These are phyloP conservation scores for Drosophila ezoana DNA, from an alignment of 2,888 invertebrate species.

Conservation along the genomic window DNA sequence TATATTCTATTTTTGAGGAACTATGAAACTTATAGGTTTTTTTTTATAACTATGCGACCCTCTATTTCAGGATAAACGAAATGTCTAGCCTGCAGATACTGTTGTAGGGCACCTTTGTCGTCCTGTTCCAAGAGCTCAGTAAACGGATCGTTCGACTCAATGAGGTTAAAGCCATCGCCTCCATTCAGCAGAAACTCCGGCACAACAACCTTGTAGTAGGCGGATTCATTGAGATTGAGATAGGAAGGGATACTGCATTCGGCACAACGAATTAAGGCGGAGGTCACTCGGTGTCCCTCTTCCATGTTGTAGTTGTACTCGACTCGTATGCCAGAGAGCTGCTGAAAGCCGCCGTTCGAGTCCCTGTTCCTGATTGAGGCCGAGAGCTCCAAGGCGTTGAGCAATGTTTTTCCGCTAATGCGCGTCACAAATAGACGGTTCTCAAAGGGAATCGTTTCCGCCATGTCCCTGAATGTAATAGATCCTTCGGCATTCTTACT, in stretches of 20 bases:
- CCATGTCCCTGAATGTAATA: constrained; percentile 90
- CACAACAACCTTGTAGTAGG: constrained; percentile 89
- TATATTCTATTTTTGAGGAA: neutral
- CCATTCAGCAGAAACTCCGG: constrained; percentile 89
- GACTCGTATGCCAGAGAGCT: constrained; percentile 91
- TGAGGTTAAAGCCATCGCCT: constrained; percentile 88
- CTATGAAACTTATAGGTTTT: neutral
- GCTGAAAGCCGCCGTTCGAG: constrained; percentile 91
- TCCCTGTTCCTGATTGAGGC: constrained; percentile 86
- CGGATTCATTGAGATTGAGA: constrained; percentile 86
- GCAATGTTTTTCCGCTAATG: constrained; percentile 89
- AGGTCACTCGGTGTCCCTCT: constrained; percentile 88
- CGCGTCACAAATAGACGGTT: constrained; percentile 88
- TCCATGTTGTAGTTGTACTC: constrained; percentile 88
- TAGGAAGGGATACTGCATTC: constrained; percentile 88
- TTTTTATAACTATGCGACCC: constrained; percentile 86
- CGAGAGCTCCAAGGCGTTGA: constrained; percentile 89
- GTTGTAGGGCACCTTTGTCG: constrained; percentile 86
- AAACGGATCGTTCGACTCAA: constrained; percentile 42
- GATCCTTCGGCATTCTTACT: constrained; percentile 85
- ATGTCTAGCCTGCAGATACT: constrained; percentile 87
- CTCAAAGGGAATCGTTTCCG: constrained; percentile 91
- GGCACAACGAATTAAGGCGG: constrained; percentile 89
- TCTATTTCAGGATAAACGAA: constrained; percentile 89
- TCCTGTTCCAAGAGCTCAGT: constrained; percentile 83